Evolutionary conservation across 2,888 invertebrate species (phyloP).

Genomic region (Mactromeris polynyma): DNA sequence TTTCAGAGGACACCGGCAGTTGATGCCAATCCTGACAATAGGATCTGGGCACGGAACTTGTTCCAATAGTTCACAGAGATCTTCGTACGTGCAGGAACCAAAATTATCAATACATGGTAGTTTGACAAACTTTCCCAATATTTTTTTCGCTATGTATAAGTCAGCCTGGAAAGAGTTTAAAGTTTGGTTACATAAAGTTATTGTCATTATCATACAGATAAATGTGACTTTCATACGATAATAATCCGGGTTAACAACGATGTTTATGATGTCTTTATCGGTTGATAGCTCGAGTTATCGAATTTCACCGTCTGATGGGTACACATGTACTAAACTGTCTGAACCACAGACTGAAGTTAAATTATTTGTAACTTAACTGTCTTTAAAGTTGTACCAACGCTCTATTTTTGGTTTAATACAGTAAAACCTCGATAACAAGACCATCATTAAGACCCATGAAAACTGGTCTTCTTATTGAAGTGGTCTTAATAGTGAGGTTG

Average conservation of each 20-base stretch:
- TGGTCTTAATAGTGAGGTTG: too few species aligned
- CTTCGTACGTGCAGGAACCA: constrained; percentile 78
- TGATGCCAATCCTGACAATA: constrained; percentile 74
- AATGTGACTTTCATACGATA: neutral
- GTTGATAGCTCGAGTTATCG: neutral
- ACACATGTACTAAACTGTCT: neutral
- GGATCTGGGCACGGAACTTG: constrained; percentile 75
- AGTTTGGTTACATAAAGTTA: neutral
- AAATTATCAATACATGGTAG: constrained; percentile 79
- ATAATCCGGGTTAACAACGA: neutral
- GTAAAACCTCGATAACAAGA: too few species aligned
- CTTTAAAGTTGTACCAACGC: too few species aligned
- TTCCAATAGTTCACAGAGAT: constrained; percentile 73
- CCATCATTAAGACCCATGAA: too few species aligned
- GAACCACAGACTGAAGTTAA: neutral
- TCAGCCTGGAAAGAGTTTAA: constrained; percentile 65
- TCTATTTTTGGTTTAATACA: too few species aligned
- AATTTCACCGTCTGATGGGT: neutral
- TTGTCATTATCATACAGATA: neutral
- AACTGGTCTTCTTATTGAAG: too few species aligned
- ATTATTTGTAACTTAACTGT: too few species aligned
- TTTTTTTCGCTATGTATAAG: constrained; percentile 70
- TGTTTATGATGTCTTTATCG: neutral
- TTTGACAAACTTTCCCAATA: constrained; percentile 69
- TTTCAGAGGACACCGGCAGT: constrained; percentile 82